These are phyloP conservation scores for Haliclona indistincta DNA, from an alignment of 37 sponge, comb jelly and placozoan species.

Conservation along the genomic window DNA sequence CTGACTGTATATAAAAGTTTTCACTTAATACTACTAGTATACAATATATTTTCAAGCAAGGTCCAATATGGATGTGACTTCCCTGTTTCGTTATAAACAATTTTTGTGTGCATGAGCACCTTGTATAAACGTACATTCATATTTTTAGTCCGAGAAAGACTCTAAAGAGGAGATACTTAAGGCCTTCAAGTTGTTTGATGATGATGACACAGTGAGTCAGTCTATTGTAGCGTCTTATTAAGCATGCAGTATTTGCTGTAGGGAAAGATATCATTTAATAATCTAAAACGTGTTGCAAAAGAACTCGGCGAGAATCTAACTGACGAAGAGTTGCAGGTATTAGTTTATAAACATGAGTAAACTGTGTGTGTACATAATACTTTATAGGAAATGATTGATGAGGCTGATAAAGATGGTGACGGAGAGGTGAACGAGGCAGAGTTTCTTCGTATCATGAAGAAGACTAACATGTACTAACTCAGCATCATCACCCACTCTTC, in stretches of 20 bases:
- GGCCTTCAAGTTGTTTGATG: constrained; percentile 97
- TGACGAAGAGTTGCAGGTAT: constrained; percentile 95
- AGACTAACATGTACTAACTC: constrained; percentile 96
- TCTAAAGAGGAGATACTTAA: constrained; percentile 98
- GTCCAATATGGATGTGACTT: neutral
- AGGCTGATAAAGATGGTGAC: constrained; percentile 99
- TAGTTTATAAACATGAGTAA: neutral
- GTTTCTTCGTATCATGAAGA: constrained; percentile 99
- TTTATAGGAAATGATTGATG: constrained; percentile 98
- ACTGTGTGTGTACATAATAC: neutral
- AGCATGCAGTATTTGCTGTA: neutral
- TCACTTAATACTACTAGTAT: neutral
- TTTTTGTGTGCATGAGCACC: neutral
- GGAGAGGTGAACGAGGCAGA: constrained; percentile 97
- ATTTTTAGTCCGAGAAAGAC: constrained; percentile 88
- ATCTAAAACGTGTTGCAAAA: constrained; percentile 97
- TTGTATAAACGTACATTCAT: constrained; percentile 5
- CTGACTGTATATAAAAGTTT: neutral
- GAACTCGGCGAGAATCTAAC: constrained; percentile 98
- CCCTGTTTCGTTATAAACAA: neutral
- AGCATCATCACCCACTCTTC: no score
- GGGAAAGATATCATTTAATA: constrained; percentile 98
- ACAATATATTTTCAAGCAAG: neutral
- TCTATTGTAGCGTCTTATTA: neutral
- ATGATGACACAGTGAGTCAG: constrained; percentile 90